Conservation (phyloP, 2,797 vertebrate genomes). For the Scolopax rusticola region DNA sequence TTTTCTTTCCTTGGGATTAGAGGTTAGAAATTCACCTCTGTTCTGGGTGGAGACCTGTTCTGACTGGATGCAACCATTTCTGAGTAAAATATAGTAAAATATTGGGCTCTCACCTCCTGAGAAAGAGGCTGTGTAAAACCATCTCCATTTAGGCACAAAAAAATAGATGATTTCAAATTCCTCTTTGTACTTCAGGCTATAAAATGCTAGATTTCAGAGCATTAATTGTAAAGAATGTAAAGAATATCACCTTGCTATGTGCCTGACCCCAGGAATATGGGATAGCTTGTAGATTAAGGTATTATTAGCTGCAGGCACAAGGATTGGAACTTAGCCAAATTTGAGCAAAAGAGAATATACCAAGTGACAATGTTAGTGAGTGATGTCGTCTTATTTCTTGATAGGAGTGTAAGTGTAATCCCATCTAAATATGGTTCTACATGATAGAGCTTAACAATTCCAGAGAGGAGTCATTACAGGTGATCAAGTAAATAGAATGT, state of each 20-base stretch:
- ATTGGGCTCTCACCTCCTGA: neutral
- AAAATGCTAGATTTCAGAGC: constrained; percentile 3
- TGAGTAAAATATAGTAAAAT: constrained; percentile 16
- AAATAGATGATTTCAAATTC: neutral
- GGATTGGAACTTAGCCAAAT: neutral
- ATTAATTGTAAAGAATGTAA: constrained; percentile 16
- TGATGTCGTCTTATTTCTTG: constrained; percentile 13
- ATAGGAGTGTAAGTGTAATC: neutral
- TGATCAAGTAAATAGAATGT: neutral
- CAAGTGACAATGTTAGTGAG: constrained; percentile 4
- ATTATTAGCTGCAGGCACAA: constrained; percentile 17
- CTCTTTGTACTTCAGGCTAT: neutral
- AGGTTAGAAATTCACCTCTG: neutral
- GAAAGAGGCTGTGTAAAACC: neutral
- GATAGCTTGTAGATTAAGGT: neutral
- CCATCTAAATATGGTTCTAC: neutral
- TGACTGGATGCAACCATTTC: neutral
- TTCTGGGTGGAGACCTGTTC: neutral
- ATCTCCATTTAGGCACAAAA: neutral
- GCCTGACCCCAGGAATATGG: neutral
- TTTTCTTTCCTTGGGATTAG: neutral
- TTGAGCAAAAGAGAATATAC: constrained; percentile 1
- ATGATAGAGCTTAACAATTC: neutral
- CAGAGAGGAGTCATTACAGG: constrained; percentile 28
- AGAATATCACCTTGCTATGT: neutral